These are phyloP conservation scores for Scolopax rusticola DNA, from an alignment of 2,797 vertebrate species.

Conservation along the genomic window DNA sequence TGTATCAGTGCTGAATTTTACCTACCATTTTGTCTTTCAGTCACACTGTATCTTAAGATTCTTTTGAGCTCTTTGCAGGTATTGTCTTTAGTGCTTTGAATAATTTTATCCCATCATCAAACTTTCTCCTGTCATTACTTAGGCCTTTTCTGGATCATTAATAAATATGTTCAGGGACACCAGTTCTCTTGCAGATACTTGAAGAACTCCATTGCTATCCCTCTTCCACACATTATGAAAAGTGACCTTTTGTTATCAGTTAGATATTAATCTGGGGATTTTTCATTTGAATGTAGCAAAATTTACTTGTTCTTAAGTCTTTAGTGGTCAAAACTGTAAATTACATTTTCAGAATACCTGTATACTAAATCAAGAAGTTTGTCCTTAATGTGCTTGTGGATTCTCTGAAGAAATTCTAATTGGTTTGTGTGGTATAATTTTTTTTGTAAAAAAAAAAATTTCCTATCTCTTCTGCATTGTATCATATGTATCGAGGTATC, in stretches of 20 bases:
- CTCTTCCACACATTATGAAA: neutral
- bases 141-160: neutral
- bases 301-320: neutral
- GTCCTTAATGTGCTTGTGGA: neutral
- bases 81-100: neutral
- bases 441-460: neutral
- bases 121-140: neutral
- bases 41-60: neutral
- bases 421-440: neutral
- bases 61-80: neutral
- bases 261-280: neutral
- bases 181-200: neutral
- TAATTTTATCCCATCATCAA: neutral
- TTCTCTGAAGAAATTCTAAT: neutral
- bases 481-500: neutral
- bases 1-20: neutral
- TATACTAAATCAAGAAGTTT: neutral
- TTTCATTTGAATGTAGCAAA: neutral
- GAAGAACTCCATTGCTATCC: neutral
- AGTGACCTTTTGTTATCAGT: neutral
- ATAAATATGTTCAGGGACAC: neutral
- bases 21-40: neutral
- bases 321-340: neutral
- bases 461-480: neutral
- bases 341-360: neutral